These are phyloP conservation scores for Lithodes maja DNA, from an alignment of 2,888 invertebrate species.

Conservation along the genomic window DNA sequence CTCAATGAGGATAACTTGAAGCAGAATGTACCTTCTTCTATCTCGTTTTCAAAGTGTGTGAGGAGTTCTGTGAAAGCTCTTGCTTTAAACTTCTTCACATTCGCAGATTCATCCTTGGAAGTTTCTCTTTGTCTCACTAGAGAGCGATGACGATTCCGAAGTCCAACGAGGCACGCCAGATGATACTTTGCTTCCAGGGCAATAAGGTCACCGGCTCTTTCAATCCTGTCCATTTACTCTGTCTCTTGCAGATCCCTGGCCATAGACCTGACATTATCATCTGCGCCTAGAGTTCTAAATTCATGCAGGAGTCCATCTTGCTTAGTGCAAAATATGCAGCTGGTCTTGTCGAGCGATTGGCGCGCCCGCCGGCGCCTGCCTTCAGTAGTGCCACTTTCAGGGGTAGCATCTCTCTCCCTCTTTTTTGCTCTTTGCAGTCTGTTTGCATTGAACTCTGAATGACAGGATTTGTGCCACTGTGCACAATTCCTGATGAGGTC, in stretches of 20 bases:
- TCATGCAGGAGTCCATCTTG: conserved; percentile 36
- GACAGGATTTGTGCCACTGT: conserved; percentile 19
- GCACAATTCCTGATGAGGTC: neutral
- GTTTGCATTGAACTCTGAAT: conserved; percentile 20
- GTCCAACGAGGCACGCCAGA: conserved; percentile 3
- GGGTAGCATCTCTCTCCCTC: conserved; percentile 16
- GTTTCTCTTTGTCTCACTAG: conserved; percentile 2
- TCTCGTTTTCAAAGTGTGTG: conserved; percentile 8
- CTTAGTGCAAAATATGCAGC: conserved; percentile 32
- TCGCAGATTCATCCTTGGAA: neutral
- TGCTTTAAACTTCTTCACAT: neutral
- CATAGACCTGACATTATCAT: conserved; percentile 22
- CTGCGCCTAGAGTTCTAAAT: conserved; percentile 25
- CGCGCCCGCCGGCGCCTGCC: neutral
- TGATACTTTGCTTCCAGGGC: conserved; percentile 28
- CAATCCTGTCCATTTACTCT: conserved; percentile 2
- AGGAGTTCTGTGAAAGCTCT: conserved; percentile 3
- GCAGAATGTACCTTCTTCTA: conserved; percentile 23
- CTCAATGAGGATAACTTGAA: conserved; percentile 5
- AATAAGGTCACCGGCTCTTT: conserved; percentile 16
- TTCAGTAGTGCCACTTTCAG: conserved; percentile 30
- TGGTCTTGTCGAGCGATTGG: conserved; percentile 9
- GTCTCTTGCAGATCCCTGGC: conserved; percentile 27
- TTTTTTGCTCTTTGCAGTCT: conserved; percentile 13
- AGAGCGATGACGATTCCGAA: conserved; percentile 19